Conservation (phyloP, 2,888 invertebrate genomes). For the Eupithecia abbreviata region DNA sequence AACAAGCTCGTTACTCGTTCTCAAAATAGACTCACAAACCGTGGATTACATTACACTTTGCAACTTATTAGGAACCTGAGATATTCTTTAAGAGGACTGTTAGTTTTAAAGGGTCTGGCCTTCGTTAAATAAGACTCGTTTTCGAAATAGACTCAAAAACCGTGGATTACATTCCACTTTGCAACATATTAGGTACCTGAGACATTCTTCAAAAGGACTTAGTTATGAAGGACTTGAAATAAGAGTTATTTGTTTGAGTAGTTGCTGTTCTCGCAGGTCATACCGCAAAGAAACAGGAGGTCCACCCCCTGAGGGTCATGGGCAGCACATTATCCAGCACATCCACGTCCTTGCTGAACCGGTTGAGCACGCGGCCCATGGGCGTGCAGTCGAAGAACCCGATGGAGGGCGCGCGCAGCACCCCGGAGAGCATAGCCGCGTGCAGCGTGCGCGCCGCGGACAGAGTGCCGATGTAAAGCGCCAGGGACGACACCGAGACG, state of each 20-base stretch:
- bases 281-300: conserved; percentile 87
- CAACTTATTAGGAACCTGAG: too few species aligned
- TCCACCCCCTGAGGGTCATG: conserved; percentile 88
- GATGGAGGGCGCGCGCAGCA: conserved; percentile 87
- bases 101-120: too few species aligned
- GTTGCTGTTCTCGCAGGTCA: conserved; percentile 42
- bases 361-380: conserved; percentile 90
- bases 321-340: conserved; percentile 88
- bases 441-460: conserved; percentile 86
- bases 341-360: conserved; percentile 90
- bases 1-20: neutral
- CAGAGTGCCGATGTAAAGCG: conserved; percentile 87
- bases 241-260: neutral
- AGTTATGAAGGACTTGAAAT: too few species aligned
- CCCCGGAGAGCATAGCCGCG: conserved; percentile 85
- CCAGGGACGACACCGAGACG: conserved; percentile 86
- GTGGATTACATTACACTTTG: too few species aligned
- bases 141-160: neutral
- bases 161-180: too few species aligned
- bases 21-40: neutral
- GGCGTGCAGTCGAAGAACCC: conserved; percentile 93
- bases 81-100: too few species aligned
- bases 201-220: too few species aligned
- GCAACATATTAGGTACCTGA: too few species aligned
- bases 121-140: too few species aligned